Base-by-base conservation (phyloP, 92 coral and sea anemone species). In the Umimayanthus chanpuru region DNA sequence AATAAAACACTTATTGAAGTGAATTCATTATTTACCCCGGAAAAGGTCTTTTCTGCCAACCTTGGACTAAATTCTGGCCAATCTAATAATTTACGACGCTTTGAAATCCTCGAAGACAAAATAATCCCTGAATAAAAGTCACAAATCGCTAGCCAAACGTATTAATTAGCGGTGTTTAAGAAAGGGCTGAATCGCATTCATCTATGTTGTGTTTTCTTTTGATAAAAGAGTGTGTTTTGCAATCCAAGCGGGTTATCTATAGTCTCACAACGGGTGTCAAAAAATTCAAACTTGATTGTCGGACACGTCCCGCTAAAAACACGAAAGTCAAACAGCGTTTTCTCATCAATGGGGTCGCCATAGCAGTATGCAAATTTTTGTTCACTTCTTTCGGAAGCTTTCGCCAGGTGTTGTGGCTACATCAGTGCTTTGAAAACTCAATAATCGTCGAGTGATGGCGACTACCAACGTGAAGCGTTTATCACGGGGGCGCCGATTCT, bases 401-500 rank as follows among this genome's bases (percentile, higher is more conserved):
- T 83, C 77, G 67, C 87, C 87, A 70, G 87, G 87, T 83, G 87
- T 49, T 83, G 72, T 61, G 85, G 67, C 44, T 73, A 41, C 66
- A 83, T 76, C 36, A 68, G 55, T 32, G 39, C 32, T 67, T 44
- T 47, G 66, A 71, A 82, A 43, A 25, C 67, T 47, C 53, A 28
- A 65, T 65, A 81, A 81, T 58, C 88, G n/a, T 29, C 47, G 7
- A 77, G 74, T 72, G 53, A 94, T 94, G 98, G 93, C 95, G 64
- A 81, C 89, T 55, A 85, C 86, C 7, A 88, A 88, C 75, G 36
- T 80, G 58, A 88, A 89, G 85, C 94, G 94, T 47, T 74, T 58
- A 32, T 81, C 92, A 49, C 90, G 87, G n/a, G 93, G 93, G 25
- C 92, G 98, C 20, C 92, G 92, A 68, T 95, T 93, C 81, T 87